Evolutionary conservation across 2,888 invertebrate species (phyloP), one percentile per base, ranked within the genome.

Genomic region (Lacanobia oleracea): DNA sequence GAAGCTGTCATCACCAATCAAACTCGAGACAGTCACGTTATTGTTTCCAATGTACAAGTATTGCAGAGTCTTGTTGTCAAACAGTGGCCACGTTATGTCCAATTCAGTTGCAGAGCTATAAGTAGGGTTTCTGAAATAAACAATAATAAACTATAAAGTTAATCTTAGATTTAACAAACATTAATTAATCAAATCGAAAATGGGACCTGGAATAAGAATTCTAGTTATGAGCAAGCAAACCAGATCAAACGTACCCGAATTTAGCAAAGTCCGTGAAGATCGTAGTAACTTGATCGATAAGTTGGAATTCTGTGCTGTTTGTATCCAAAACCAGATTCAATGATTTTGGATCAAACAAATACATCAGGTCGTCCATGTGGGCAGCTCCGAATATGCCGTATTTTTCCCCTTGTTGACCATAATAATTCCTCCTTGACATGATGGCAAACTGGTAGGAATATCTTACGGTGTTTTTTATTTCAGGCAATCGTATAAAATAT

Each of bases 241-340:
- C 4, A 43, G 14, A 14, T 3, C 18, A 7, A 2, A 72, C 72
- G 56, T 62, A 72, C 72, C 72, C 72, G 3, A 72, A 8, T 56
- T 56, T 72, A 50, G 72, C 72, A 72, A 72, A 72, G 50, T 72
- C 56, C 21, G 72, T 62, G 16, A 71, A 71, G 9, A 71, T 0
- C n/a, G 71, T 71, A 23, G 71, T 71, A 16, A 45, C 21, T n/a
- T 50, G 10, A 33, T 72, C 56, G 43, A 62, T 50, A 14, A 72
- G 72, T 62, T 56, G 1, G 9, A 62, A 50, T 50, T 72, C 72
- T 18, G 3, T 33, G 33, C 62, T 56, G 27, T 50, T 33, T 62
- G 14, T 72, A n/a, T 23, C 56, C 43, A 27, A 72, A 62, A 45
- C 18, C 40, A 62, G 2, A 50, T 72, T 16, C 14, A 56, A 12